Conservation (phyloP, 2,888 invertebrate species). For the Rapana venosa region DNA sequence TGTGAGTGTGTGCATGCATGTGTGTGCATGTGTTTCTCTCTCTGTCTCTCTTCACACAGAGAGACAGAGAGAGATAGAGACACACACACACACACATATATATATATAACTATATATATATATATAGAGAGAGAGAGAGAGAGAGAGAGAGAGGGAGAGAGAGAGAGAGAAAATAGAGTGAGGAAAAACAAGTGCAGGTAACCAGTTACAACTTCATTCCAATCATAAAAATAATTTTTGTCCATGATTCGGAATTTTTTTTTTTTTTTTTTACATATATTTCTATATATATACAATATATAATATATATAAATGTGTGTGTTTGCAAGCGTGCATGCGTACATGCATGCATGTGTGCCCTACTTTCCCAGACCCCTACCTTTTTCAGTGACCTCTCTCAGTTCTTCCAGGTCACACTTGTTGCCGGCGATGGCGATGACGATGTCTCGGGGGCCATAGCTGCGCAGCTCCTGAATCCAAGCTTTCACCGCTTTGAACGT, state of each 20-base stretch:
- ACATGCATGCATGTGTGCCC: no score
- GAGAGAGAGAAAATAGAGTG: no score
- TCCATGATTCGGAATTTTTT: no score
- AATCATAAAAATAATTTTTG: no score
- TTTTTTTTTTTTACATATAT: no score
- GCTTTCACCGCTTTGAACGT: slow-evolving; percentile 74
- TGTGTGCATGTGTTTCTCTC: background rate
- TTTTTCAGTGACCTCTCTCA: slow-evolving; percentile 74
- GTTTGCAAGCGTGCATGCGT: no score
- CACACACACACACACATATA: background rate
- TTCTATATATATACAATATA: no score
- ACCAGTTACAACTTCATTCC: no score
- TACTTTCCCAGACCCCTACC: slow-evolving; percentile 58
- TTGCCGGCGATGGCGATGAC: slow-evolving; percentile 79
- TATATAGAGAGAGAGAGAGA: background rate
- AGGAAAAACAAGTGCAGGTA: no score
- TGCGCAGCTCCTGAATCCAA: slow-evolving; percentile 77
- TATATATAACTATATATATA: background rate
- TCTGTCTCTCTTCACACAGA: no score
- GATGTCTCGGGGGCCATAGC: slow-evolving; percentile 75
- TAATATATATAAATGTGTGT: no score
- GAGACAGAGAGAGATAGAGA: background rate
- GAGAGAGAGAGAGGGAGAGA: background rate
- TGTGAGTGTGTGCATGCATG: background rate
- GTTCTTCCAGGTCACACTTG: slow-evolving; percentile 78